phyloP scores from a whole-genome alignment of 1,140 invertebrate genomes.

The Drosophila insularis region DNA sequence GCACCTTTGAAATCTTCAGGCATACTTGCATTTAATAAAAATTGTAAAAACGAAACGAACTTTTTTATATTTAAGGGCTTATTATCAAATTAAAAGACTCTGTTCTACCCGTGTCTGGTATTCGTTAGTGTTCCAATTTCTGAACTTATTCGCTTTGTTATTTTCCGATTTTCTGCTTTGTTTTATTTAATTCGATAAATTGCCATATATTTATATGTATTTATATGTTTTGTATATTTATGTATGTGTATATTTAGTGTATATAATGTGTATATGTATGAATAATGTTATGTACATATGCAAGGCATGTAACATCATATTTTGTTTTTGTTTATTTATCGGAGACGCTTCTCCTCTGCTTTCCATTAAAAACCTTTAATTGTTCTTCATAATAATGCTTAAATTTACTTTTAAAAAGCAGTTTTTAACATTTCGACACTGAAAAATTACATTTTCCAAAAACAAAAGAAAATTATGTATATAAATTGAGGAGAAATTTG shows the following conservation, averaged over 20 bases:
- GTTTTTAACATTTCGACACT: slow-evolving; percentile 56
- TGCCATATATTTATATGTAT: slow-evolving; percentile 31
- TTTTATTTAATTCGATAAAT: slow-evolving; percentile 52
- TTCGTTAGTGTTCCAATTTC: neutral
- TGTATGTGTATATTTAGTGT: slow-evolving; percentile 51
- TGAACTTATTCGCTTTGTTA: neutral
- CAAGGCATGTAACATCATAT: slow-evolving; percentile 60
- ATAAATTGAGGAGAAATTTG: neutral
- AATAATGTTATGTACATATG: slow-evolving; percentile 60
- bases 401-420: slow-evolving; percentile 51
- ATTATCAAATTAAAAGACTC: too few relatives aligned
- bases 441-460: slow-evolving; percentile 72
- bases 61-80: too few relatives aligned
- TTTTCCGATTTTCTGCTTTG: slow-evolving; percentile 8
- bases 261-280: slow-evolving; percentile 49
- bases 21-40: too few relatives aligned
- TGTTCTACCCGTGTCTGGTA: too few relatives aligned
- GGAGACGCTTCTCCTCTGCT: slow-evolving; percentile 19
- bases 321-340: slow-evolving; percentile 2
- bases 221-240: slow-evolving; percentile 29
- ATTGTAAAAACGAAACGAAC: too few relatives aligned
- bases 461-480: slow-evolving; percentile 1
- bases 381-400: slow-evolving; percentile 17
- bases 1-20: too few relatives aligned
- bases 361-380: slow-evolving; percentile 32